A percentile compares a stretch with the other conserved stretches of the same genome.
Evolutionary conservation across 2,113 vertebrate genomes (phyloP).

Genomic region (Porphyrio hochstetteri): DNA sequence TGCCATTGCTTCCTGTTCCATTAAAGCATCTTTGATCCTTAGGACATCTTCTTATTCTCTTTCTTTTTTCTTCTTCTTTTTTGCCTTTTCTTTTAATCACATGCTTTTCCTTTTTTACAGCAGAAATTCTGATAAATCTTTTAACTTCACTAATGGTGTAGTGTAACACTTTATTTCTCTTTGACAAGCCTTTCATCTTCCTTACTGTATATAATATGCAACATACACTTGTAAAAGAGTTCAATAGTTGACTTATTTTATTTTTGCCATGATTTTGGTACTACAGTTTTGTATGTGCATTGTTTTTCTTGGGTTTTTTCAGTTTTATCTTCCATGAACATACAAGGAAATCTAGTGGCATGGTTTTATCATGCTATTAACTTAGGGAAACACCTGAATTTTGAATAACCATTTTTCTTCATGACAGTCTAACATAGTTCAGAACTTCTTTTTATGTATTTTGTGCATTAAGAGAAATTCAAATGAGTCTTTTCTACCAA

Average conservation of each 20-base stretch:
- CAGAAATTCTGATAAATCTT: conserved; percentile 23
- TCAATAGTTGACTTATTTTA: background rate
- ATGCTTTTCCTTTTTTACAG: background rate
- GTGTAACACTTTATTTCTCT: background rate
- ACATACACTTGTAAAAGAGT: background rate
- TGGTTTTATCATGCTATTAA: background rate
- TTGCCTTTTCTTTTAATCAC: background rate
- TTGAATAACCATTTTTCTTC: conserved; percentile 4
- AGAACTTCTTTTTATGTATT: background rate
- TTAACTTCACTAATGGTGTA: conserved; percentile 49
- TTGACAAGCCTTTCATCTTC: background rate
- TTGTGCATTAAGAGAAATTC: background rate
- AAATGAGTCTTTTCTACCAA: background rate
- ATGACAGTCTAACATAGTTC: background rate
- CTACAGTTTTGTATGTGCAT: background rate
- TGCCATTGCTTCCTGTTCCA: conserved; percentile 28
- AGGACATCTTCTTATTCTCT: background rate
- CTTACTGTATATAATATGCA: background rate
- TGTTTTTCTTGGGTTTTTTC: background rate
- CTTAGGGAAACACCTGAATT: background rate
- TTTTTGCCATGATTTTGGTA: background rate
- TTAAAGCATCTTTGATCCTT: conserved; percentile 25
- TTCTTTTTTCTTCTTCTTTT: background rate
- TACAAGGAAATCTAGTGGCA: background rate
- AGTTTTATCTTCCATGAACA: background rate